These are phyloP conservation scores for Neosilurus hyrtlii DNA, from an alignment of 2,797 vertebrate genomes.

Conservation along the genomic window DNA sequence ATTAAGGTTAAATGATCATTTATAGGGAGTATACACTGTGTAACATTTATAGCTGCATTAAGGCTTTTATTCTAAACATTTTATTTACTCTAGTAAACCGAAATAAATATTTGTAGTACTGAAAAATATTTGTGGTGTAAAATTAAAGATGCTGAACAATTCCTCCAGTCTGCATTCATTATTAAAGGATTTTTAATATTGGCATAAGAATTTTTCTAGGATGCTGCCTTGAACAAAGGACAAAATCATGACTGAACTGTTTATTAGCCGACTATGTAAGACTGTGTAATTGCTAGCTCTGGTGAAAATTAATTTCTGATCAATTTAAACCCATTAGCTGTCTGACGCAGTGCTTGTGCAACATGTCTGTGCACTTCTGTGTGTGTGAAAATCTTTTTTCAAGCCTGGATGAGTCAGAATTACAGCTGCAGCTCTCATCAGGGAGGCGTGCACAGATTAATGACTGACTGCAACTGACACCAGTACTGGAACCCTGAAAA, in stretches of 20 bases:
- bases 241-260: slow-evolving; percentile 21
- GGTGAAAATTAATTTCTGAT: slow-evolving; percentile 32
- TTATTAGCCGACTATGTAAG: slow-evolving; percentile 27
- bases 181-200: slow-evolving; percentile 22
- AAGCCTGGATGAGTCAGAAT: slow-evolving; percentile 55
- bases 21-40: neutral
- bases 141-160: slow-evolving; percentile 6
- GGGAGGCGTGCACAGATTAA: slow-evolving; percentile 54
- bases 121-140: neutral
- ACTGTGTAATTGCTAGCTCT: slow-evolving; percentile 34
- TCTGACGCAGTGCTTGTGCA: slow-evolving; percentile 4
- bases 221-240: neutral
- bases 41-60: neutral
- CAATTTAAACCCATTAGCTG: slow-evolving; percentile 38
- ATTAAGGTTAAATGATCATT: neutral
- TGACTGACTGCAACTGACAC: slow-evolving; percentile 58
- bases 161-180: slow-evolving; percentile 16
- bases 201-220: slow-evolving; percentile 12
- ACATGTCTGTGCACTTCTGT: neutral
- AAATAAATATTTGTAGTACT: neutral
- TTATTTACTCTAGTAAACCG: neutral
- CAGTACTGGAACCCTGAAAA: slow-evolving; percentile 24
- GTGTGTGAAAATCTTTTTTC: slow-evolving; percentile 53
- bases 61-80: neutral
- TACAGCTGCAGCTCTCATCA: slow-evolving; percentile 43